A percentile compares a stretch with the other conserved stretches of the same genome.
These are phyloP conservation scores for Drosophila fuyamai DNA, from an alignment of 1,140 invertebrate species.

Conservation along the genomic window DNA sequence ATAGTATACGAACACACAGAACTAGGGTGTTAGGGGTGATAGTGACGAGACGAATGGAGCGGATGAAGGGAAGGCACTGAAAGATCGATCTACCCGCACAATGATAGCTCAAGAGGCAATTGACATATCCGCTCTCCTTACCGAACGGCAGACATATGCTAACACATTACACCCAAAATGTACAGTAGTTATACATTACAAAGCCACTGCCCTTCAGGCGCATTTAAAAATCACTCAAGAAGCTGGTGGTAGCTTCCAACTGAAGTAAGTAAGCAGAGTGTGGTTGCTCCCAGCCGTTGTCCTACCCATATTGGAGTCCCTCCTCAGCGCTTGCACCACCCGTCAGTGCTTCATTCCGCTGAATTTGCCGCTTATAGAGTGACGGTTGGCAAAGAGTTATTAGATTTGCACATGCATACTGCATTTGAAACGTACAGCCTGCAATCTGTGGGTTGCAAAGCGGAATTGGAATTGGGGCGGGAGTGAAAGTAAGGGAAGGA, in stretches of 20 bases:
- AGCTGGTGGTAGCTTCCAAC: not conserved
- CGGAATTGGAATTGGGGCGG: not conserved
- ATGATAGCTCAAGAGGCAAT: conserved; percentile 9
- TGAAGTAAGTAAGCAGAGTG: conserved; percentile 5
- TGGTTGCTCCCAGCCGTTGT: conserved; percentile 9
- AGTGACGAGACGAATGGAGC: too few relatives aligned
- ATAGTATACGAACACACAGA: conserved; percentile 21
- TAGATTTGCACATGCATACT: conserved; percentile 77
- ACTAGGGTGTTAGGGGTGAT: not conserved
- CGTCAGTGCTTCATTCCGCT: conserved; percentile 23
- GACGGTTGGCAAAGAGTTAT: conserved; percentile 81
- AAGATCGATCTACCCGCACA: conserved; percentile 58
- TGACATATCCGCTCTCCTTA: not conserved
- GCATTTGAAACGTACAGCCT: conserved; percentile 49
- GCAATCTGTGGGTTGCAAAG: not conserved
- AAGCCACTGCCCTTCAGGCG: not conserved
- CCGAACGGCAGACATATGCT: conserved; percentile 17
- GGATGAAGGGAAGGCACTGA: not conserved
- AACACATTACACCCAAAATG: conserved; percentile 20
- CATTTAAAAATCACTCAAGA: not conserved
- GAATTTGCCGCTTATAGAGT: conserved; percentile 70
- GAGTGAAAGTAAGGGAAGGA: not conserved
- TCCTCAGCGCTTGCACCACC: not conserved
- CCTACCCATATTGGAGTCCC: not conserved
- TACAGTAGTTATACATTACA: conserved; percentile 4